phyloP scores from a whole-genome alignment of 2,888 invertebrate species.

The Helleia helle region DNA sequence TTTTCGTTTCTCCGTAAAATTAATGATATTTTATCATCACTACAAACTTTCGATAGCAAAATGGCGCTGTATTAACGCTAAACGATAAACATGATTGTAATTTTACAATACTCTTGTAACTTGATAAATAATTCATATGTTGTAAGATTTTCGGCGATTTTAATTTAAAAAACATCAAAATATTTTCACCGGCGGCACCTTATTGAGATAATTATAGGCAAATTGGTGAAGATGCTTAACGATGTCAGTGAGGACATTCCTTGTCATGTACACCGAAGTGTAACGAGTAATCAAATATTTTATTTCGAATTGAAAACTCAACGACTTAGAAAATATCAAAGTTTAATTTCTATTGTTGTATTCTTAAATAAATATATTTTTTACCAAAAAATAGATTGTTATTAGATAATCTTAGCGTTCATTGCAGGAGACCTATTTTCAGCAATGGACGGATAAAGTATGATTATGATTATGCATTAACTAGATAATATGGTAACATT shows the following conservation, averaged over 20 bases:
- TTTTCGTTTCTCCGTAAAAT: no score
- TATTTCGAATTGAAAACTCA: no score
- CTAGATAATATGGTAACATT: no score
- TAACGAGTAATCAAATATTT: no score
- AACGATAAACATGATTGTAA: constrained; percentile 7
- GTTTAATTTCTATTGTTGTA: no score
- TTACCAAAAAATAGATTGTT: no score
- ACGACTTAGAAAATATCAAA: no score
- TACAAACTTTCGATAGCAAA: constrained; percentile 1
- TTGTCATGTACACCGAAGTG: constrained; percentile 35
- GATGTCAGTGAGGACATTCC: constrained; percentile 35
- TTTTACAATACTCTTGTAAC: constrained; percentile 18
- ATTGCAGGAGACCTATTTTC: no score
- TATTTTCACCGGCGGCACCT: constrained; percentile 36
- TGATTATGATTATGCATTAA: no score
- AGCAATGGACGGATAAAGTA: no score
- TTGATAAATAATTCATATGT: constrained; percentile 30
- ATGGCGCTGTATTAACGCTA: neutral
- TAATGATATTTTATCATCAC: neutral
- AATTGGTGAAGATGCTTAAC: constrained; percentile 52
- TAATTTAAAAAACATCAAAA: constrained; percentile 35
- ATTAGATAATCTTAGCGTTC: no score
- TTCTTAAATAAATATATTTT: no score
- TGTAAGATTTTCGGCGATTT: constrained; percentile 15
- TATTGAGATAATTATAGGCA: constrained; percentile 57